These are phyloP conservation scores for Distichodus sexfasciatus DNA, from an alignment of 2,797 vertebrate species.

Conservation along the genomic window DNA sequence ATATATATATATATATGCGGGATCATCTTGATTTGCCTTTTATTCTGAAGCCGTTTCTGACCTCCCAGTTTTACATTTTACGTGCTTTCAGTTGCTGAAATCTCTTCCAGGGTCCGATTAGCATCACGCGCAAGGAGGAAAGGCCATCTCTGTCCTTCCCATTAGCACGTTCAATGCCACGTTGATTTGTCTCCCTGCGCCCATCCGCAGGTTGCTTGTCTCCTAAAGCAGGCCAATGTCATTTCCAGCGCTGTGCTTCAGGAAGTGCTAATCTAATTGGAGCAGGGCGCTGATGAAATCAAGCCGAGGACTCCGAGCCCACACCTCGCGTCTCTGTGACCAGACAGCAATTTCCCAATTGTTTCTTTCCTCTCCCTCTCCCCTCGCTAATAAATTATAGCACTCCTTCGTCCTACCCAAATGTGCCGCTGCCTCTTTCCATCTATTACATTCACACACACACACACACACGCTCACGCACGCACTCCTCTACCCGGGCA, in stretches of 20 bases:
- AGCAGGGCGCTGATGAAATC: constrained; percentile 52
- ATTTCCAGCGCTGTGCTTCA: constrained; percentile 40
- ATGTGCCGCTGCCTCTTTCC: constrained; percentile 52
- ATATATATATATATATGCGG: no score
- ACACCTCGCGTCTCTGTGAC: constrained; percentile 49
- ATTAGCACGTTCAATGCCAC: constrained; percentile 21
- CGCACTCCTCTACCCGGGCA: constrained; percentile 21
- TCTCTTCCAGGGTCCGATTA: background rate
- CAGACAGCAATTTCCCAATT: constrained; percentile 54
- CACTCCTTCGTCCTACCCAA: constrained; percentile 46
- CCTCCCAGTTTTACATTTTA: background rate
- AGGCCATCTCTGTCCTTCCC: background rate
- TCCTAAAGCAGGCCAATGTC: constrained; percentile 36
- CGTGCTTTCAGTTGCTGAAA: background rate
- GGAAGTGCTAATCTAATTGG: constrained; percentile 53
- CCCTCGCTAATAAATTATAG: constrained; percentile 55
- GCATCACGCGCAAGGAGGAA: background rate
- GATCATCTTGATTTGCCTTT: background rate
- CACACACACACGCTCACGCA: background rate
- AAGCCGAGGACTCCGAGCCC: constrained; percentile 42
- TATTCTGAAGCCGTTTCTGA: background rate
- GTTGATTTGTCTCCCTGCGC: constrained; percentile 9
- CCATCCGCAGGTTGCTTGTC: constrained; percentile 35
- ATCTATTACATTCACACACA: constrained; percentile 52
- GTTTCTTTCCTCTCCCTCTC: constrained; percentile 39